Conservation (phyloP, 2,113 vertebrate species). For the Ceratotherium simum region DNA sequence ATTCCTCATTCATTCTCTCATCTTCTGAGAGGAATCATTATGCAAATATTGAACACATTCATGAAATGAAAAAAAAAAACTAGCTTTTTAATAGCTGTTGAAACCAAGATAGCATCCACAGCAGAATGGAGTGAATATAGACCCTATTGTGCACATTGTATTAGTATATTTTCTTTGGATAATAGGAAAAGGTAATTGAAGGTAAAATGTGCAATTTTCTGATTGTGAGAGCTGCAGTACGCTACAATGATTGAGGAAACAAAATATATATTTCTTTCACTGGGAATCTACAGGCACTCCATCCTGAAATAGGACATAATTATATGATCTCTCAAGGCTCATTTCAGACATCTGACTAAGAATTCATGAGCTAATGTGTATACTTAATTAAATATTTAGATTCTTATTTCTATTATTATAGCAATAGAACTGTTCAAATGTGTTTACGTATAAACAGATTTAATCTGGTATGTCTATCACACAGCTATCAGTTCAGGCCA, state of each 20-base stretch:
- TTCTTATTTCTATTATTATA: background rate
- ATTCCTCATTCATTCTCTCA: constrained; percentile 79
- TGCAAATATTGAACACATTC: constrained; percentile 78
- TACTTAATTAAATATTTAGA: constrained; percentile 22
- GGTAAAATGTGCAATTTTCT: constrained; percentile 65
- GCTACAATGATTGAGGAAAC: background rate
- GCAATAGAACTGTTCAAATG: background rate
- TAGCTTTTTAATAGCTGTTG: constrained; percentile 53
- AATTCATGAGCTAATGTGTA: background rate
- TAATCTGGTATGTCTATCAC: background rate
- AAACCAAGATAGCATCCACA: constrained; percentile 49
- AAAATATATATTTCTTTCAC: background rate
- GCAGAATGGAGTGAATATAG: background rate
- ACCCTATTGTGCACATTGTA: background rate
- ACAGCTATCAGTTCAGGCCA: background rate
- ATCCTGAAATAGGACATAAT: background rate
- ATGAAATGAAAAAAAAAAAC: constrained; percentile 58
- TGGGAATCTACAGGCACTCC: background rate
- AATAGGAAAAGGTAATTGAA: constrained; percentile 68
- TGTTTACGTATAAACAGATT: background rate
- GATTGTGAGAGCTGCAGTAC: background rate
- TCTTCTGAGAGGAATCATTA: constrained; percentile 79
- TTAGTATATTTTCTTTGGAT: constrained; percentile 57
- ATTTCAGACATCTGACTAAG: background rate
- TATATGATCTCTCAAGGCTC: background rate